Base-by-base conservation (phyloP, 2,113 vertebrate genomes). In the Bos javanicus region DNA sequence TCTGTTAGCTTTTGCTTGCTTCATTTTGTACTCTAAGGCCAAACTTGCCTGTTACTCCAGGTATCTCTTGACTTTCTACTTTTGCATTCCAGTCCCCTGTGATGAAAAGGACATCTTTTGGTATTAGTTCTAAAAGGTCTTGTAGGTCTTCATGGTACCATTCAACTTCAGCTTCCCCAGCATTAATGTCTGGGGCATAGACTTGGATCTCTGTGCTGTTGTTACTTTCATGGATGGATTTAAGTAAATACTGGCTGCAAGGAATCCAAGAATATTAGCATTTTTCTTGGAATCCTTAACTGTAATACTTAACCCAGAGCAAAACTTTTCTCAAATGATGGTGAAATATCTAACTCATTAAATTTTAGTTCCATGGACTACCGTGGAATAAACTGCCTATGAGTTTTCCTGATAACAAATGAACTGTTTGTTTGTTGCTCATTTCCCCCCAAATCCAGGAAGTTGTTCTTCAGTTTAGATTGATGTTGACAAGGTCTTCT, bases 401-500 rank as follows among this genome's bases (percentile, higher is more conserved):
- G 71, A 48, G 6, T 96, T 96, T 88, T 78, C 21, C 7, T 39
- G 11, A 36, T 96, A 94, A 94, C 23, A 83, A 94, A 97, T 54
- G 89, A 74, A 81, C 52, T 95, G 12, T 86, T 98, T 15, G 59
- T 94, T 80, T 98, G 84, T 95, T 96, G 33, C 19, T 95, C 80
- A 91, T 98, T 98, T 95, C 7, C 28, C 83, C 86, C 33, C 59
- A 93, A 92, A 97, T 96, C 26, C 13, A 87, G 92, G 92, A 48
- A 97, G 52, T 90, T 97, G 21, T 98, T 98, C 82, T 98, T 98
- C 96, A 97, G 76, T 97, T 98, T 97, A 98, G 83, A 85, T 91
- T 39, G 74, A 95, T 95, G 56, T 87, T 98, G 97, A 97, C 0
- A 13, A 98, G 26, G 81, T 57, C 93, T 48, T 97, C 83, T 92